Evolutionary conservation across 2,113 vertebrate genomes (phyloP).

Genomic region (Catharus fuscescens): DNA sequence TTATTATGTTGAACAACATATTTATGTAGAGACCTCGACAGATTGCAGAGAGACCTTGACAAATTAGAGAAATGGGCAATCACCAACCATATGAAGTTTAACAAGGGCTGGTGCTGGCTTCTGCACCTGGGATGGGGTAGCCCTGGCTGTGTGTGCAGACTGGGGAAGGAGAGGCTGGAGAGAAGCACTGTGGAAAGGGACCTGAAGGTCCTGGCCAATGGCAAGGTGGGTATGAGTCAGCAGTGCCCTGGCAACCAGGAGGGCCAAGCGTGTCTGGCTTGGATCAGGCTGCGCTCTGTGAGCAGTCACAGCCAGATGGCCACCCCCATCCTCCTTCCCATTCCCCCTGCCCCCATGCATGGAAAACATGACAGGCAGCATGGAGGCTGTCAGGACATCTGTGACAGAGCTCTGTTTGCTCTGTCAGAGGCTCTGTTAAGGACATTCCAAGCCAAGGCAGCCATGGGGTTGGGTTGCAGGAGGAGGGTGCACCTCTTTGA

Average conservation of each 20-base stretch:
- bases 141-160: background rate
- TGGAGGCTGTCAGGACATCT: background rate
- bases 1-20: background rate
- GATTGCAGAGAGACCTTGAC: background rate
- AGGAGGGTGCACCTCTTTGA: background rate
- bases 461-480: accelerated
- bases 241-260: background rate
- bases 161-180: background rate
- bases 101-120: background rate
- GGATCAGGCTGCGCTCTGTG: background rate
- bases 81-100: background rate
- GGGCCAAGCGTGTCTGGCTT: accelerated
- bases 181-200: accelerated
- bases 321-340: background rate
- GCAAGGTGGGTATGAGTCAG: background rate
- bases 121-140: background rate
- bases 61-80: background rate
- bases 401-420: background rate
- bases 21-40: background rate
- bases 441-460: background rate
- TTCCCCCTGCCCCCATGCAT: background rate
- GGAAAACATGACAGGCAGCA: background rate
- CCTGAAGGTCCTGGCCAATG: background rate
- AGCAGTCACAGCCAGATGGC: background rate
- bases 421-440: background rate